Conservation (phyloP, 2,113 vertebrate species). For the Paralichthys olivaceus region DNA sequence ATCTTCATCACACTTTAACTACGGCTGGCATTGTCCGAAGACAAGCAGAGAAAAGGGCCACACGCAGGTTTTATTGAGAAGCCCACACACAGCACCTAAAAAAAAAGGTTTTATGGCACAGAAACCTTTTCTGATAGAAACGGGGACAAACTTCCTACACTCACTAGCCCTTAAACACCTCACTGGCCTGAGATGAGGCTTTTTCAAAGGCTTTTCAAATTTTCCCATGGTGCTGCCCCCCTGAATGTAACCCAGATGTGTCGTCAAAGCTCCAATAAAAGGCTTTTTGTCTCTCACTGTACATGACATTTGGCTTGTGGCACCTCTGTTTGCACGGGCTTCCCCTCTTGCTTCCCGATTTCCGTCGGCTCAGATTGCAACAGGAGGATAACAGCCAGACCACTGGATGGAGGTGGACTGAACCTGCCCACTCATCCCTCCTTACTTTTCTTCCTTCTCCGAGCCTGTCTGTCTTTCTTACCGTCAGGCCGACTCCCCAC, state of each 20-base stretch:
- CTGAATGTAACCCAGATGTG: conserved; percentile 50
- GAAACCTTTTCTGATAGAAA: conserved; percentile 32
- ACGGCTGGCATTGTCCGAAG: conserved; percentile 56
- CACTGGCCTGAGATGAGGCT: conserved; percentile 15
- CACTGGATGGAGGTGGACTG: conserved; percentile 54
- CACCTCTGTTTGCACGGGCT: conserved; percentile 3
- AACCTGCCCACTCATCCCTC: conserved; percentile 44
- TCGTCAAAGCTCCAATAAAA: conserved; percentile 40
- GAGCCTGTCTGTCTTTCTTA: conserved; percentile 42
- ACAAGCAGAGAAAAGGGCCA: conserved; percentile 62
- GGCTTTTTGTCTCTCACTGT: conserved; percentile 22
- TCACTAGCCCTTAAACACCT: conserved; percentile 18
- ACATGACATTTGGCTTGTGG: conserved; percentile 13
- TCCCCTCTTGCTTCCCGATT: conserved; percentile 19
- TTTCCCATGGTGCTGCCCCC: conserved; percentile 33
- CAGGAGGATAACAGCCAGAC: conserved; percentile 33
- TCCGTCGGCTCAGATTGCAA: conserved; percentile 34
- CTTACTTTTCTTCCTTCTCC: conserved; percentile 14
- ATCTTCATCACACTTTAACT: conserved; percentile 69
- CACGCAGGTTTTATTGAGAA: conserved; percentile 69
- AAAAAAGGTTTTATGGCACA: conserved; percentile 41
- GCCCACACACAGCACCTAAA: conserved; percentile 48
- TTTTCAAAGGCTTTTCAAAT: conserved; percentile 6
- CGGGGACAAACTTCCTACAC: conserved; percentile 20
- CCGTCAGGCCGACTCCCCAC: conserved; percentile 62